Percentiles rank a stretch among this genome's conserved stretches.
Evolutionary conservation across 2,888 invertebrate genomes (phyloP).

Genomic region (Neocrepidodera transversa): DNA sequence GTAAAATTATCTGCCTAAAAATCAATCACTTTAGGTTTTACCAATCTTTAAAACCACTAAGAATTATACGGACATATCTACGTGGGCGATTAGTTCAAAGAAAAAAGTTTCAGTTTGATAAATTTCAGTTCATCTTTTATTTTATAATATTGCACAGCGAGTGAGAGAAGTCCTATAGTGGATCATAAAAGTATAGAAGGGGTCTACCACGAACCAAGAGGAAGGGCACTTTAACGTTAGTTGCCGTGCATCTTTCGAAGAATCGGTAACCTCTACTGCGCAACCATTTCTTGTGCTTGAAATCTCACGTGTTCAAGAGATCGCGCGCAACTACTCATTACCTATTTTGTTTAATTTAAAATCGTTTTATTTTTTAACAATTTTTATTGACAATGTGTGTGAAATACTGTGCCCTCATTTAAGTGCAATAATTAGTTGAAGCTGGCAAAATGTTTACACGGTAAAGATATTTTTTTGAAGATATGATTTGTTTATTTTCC

Average conservation of each 20-base stretch:
- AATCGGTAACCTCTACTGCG: conserved; percentile 50
- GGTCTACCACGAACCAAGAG: conserved; percentile 55
- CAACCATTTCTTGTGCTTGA: conserved; percentile 42
- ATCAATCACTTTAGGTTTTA: too few relatives aligned
- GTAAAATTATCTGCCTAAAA: too few relatives aligned
- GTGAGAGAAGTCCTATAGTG: conserved; percentile 37
- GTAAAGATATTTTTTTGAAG: conserved; percentile 42
- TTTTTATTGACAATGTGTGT: conserved; percentile 37
- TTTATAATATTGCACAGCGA: conserved; percentile 38
- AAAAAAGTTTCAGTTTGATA: not conserved
- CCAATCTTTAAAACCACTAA: too few relatives aligned
- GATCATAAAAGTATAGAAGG: conserved; percentile 51
- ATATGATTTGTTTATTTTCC: not conserved
- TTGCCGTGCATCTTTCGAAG: conserved; percentile 51
- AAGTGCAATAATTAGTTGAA: conserved; percentile 14
- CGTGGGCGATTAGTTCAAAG: not conserved
- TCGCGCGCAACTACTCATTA: conserved; percentile 45
- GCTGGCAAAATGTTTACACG: conserved; percentile 56
- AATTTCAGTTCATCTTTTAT: conserved; percentile 24
- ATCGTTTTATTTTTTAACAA: conserved; percentile 8
- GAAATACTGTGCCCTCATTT: conserved; percentile 27
- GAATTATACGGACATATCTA: too few relatives aligned
- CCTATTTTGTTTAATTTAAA: conserved; percentile 21
- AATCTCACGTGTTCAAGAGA: conserved; percentile 50
- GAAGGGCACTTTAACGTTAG: conserved; percentile 52